These are phyloP conservation scores for Eupithecia exiguata DNA, from an alignment of 2,888 invertebrate species.

Conservation along the genomic window DNA sequence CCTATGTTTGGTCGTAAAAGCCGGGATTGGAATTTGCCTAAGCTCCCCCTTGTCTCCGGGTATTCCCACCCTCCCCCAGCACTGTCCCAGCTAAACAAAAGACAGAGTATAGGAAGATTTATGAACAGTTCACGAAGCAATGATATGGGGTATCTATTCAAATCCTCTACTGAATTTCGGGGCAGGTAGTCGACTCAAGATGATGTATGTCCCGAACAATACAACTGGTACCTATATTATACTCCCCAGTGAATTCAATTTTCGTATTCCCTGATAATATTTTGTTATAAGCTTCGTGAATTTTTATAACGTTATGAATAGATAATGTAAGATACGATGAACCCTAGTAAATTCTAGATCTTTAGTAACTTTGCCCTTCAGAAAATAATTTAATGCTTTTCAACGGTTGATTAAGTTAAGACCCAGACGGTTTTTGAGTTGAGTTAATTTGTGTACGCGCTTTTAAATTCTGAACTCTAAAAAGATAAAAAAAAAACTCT, in stretches of 20 bases:
- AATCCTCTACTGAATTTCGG: conserved; percentile 68
- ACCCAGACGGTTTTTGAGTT: conserved; percentile 24
- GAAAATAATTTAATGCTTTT: conserved; percentile 32
- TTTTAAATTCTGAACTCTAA: conserved; percentile 33
- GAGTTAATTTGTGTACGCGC: conserved; percentile 29
- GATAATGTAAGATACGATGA: conserved; percentile 18
- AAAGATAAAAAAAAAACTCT: too few relatives aligned
- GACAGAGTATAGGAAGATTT: conserved; percentile 76
- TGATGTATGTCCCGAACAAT: conserved; percentile 66
- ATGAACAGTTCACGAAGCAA: conserved; percentile 78
- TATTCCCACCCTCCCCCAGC: conserved; percentile 54
- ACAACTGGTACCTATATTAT: conserved; percentile 57
- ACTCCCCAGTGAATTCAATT: conserved; percentile 54
- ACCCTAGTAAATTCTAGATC: conserved; percentile 9
- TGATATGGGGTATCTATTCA: conserved; percentile 79
- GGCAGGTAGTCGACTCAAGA: conserved; percentile 65
- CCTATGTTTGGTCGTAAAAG: conserved; percentile 55
- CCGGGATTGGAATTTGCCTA: conserved; percentile 63
- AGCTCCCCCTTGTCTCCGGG: conserved; percentile 48
- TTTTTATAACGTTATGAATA: conserved; percentile 38
- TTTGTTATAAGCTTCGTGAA: conserved; percentile 31
- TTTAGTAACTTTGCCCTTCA: conserved; percentile 16
- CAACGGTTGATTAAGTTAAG: conserved; percentile 30
- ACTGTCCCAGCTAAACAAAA: conserved; percentile 65
- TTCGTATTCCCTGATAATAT: conserved; percentile 48